Evolutionary conservation across 2,113 vertebrate genomes (phyloP), one percentile per base, ranked within the genome.

Genomic region (Physeter macrocephalus): DNA sequence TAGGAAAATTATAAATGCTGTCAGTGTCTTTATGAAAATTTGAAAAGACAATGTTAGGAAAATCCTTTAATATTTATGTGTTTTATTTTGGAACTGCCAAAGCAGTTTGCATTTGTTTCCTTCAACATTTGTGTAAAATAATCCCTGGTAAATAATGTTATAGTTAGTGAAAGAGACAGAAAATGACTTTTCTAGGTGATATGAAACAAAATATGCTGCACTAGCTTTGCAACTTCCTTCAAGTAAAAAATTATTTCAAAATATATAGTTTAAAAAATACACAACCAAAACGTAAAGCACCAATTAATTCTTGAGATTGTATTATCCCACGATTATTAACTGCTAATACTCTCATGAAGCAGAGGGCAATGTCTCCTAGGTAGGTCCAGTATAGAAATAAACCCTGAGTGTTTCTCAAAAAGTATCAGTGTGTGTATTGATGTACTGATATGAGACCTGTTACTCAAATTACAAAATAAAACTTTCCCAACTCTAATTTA

Each of bases 381-480:
- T 29, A 20, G 74, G 61, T 52, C 92, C 74, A 1, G 88, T 83
- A 43, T 77, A 95, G 72, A 97, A 97, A 59, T 93, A 96, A 39
- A 84, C 87, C 41, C 69, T 78, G 31, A 83, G 41, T 75, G 84
- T 97, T 85, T 93, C 90, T 29, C 71, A 71, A 77, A 95, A 91
- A 49, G 83, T 94, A 13, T 90, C 75, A 18, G 72, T 90, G 21
- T 94, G 95, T 34, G 93, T 95, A 87, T 11, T 54, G 4, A 15
- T 54, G 52, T 17, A 15, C 13, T 95, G 90, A 96, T 96, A 78
- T 59, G 82, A 59, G 74, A 95, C 34, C 75, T 85, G n/a, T 96
- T 94, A 36, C 81, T 95, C 14, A 96, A 78, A 21, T 96, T 93
- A 74, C 71, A 94, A 91, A 89, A 94, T 72, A 96, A 94, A n/a